Percentiles rank a stretch among this genome's conserved stretches.
These are phyloP conservation scores for Cryptosula pallasiana DNA, from an alignment of 2,888 invertebrate genomes.

Conservation along the genomic window DNA sequence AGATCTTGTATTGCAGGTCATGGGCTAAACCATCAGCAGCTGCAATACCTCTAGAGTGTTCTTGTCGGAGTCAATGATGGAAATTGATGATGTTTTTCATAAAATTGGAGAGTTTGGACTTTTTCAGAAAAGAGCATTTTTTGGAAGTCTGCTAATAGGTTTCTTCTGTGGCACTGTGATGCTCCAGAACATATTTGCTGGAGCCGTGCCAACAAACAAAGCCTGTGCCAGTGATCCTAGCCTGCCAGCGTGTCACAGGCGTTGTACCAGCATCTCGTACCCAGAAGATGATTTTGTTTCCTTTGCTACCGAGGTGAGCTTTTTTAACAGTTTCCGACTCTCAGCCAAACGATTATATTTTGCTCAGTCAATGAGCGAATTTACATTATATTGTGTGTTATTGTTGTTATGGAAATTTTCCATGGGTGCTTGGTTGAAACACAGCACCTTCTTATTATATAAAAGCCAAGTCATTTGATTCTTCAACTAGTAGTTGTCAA, in stretches of 20 bases:
- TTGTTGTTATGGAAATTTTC: too few species aligned
- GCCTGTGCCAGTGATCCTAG: not conserved
- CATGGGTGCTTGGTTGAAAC: too few species aligned
- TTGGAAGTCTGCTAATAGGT: not conserved
- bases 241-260: not conserved
- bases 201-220: not conserved
- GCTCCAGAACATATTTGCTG: slow-evolving; percentile 23
- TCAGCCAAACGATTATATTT: too few species aligned
- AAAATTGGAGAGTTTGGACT: slow-evolving; percentile 21
- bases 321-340: not conserved
- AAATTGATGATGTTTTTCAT: slow-evolving; percentile 17
- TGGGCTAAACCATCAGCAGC: too few species aligned
- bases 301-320: slow-evolving; percentile 10
- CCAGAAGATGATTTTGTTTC: not conserved
- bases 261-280: not conserved
- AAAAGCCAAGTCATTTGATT: too few species aligned
- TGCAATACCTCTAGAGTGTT: too few species aligned
- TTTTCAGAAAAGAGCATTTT: slow-evolving; percentile 11
- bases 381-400: too few species aligned
- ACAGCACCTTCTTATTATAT: too few species aligned
- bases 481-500: too few species aligned
- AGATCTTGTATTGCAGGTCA: too few species aligned
- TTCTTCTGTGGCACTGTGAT: slow-evolving; percentile 8
- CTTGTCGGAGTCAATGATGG: too few species aligned
- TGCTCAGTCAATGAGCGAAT: too few species aligned